Evolutionary conservation across 2,113 vertebrate species (phyloP).

Genomic region (Cervus canadensis): DNA sequence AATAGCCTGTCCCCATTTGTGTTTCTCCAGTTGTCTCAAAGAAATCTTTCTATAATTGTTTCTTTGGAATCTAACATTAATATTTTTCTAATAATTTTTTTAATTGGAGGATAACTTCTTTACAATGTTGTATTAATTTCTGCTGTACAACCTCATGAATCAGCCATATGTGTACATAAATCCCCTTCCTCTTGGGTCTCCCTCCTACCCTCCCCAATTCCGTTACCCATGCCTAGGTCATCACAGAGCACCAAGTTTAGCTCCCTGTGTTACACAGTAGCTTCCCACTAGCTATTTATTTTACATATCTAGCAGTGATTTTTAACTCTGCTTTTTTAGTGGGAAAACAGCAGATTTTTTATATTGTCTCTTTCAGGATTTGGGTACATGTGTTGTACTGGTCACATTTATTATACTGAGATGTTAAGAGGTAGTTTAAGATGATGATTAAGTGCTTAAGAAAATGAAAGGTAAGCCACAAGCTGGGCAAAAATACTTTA

Average conservation of each 20-base stretch:
- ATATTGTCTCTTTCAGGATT: neutral
- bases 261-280: neutral
- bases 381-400: neutral
- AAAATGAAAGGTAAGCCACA: neutral
- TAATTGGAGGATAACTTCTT: neutral
- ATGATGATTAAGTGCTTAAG: neutral
- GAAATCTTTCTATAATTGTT: neutral
- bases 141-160: neutral
- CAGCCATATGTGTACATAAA: neutral
- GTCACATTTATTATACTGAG: neutral
- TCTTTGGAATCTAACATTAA: neutral
- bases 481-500: neutral
- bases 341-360: neutral
- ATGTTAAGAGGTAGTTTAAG: neutral
- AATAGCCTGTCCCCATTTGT: neutral
- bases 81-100: neutral
- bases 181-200: neutral
- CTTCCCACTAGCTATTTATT: neutral
- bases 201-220: neutral
- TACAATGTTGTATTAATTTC: neutral
- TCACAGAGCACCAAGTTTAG: neutral
- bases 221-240: neutral
- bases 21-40: slow-evolving; percentile 1
- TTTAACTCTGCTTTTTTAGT: neutral
- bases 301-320: neutral